Evolutionary conservation across 30 jellyfish, hydroid and myxozoan genomes (phyloP).

Genomic region (Pseudorhiza aurosa): DNA sequence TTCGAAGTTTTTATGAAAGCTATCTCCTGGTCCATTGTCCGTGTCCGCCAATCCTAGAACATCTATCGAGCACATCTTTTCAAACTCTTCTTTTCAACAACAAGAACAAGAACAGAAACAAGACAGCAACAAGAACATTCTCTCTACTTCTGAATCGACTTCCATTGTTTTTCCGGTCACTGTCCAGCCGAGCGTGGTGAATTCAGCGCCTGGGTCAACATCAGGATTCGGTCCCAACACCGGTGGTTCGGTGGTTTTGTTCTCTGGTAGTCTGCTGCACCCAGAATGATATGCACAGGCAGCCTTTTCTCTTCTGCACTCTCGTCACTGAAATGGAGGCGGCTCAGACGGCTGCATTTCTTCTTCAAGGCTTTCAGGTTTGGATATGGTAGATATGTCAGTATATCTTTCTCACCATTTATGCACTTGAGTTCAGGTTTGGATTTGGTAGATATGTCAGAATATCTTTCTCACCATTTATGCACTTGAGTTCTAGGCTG

Average conservation of each 20-base stretch:
- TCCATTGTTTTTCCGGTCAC: slow-evolving; percentile 42
- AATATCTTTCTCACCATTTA: slow-evolving; percentile 45
- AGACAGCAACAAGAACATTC: slow-evolving; percentile 37
- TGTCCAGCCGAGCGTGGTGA: slow-evolving; percentile 73
- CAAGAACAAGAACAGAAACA: no score
- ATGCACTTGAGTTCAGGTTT: no score
- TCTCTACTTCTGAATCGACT: slow-evolving; percentile 45
- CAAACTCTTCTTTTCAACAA: slow-evolving; percentile 50
- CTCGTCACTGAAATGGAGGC: slow-evolving; percentile 54
- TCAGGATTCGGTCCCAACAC: slow-evolving; percentile 62
- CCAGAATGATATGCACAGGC: slow-evolving; percentile 60
- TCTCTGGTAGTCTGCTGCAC: slow-evolving; percentile 59
- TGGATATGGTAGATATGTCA: no score
- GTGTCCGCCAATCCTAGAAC: slow-evolving; percentile 61
- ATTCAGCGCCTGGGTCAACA: slow-evolving; percentile 60
- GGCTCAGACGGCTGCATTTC: slow-evolving; percentile 27
- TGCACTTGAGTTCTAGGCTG: slow-evolving; percentile 35
- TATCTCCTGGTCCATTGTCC: slow-evolving; percentile 27
- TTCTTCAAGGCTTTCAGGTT: slow-evolving; percentile 58
- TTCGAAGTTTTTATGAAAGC: slow-evolving; percentile 40
- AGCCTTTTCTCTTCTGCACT: slow-evolving; percentile 45
- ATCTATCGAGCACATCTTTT: slow-evolving; percentile 65
- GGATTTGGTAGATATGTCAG: slow-evolving; percentile 59
- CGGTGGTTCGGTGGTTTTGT: slow-evolving; percentile 58
- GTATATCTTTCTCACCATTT: no score